Base-by-base conservation (phyloP, 92 coral and sea anemone species). In the Porites cylindrica region DNA sequence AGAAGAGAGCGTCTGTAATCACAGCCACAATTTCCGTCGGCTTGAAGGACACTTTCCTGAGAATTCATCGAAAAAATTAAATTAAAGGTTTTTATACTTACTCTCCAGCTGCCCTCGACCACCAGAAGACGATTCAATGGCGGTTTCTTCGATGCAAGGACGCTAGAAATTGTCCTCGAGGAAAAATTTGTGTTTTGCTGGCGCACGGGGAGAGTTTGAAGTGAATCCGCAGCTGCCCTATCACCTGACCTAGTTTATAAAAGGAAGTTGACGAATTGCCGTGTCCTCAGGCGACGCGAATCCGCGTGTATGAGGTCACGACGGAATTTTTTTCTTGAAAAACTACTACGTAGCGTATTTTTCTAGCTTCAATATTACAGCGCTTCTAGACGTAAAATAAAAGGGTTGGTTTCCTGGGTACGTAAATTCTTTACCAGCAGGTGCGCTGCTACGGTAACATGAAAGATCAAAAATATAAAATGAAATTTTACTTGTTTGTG, bases 371-470 rank as follows among this genome's bases (percentile, higher is more conserved):
- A 26, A 20, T 50, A 50, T 14, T 16, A 23, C 51, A 63, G 23
- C 73, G 80, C 70, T 51, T 74, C 63, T 2, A 24, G 64, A 51
- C 54, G 52, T 63, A 60, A 74, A 83, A 62, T 21, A 47, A 82
- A 26, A 74, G 74, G 74, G 16, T 64, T 50, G 80, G 87, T 83
- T 75, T 83, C 87, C 81, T 73, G 76, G 87, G 29, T 72, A 83
- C 87, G 29, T 51, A 50, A 64, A 83, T 83, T 83, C 81, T 74
- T 74, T 73, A 72, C 51, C 1, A 76, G 21, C 87, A 83, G 87
- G 80, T 83, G 87, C 24, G 74, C 80, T 83, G 54, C 81, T 75
- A 26, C 79, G 87, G 87, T 64, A 83, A 83, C 87, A 17, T 5
- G 7, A 13, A 77, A 73, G 60, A 73, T 61, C 32, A 14, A 26